Conservation (phyloP, 1,140 invertebrate species). For the Pogonognathellus flavescens region DNA sequence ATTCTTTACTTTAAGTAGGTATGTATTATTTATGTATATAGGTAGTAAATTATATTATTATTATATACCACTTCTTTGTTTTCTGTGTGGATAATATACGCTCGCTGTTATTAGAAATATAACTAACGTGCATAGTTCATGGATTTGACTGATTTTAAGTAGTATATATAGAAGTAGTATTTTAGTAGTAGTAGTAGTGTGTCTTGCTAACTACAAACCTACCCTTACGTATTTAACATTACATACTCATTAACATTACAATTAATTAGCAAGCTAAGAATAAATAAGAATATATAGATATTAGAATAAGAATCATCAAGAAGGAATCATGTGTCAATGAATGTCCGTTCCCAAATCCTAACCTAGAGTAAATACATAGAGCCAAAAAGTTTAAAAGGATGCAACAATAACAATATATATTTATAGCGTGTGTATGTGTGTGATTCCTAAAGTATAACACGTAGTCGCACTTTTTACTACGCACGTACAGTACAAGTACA, state of each 20-base stretch:
- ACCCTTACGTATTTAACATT: too few relatives aligned
- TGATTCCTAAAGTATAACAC: not conserved
- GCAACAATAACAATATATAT: not conserved
- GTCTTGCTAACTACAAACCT: too few relatives aligned
- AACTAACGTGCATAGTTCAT: constrained; percentile 18
- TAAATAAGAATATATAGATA: constrained; percentile 33
- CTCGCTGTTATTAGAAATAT: too few relatives aligned
- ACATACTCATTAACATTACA: not conserved
- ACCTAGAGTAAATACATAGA: constrained; percentile 3
- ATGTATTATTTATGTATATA: not conserved
- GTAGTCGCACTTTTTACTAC: not conserved
- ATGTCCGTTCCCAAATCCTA: constrained; percentile 48
- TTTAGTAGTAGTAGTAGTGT: not conserved
- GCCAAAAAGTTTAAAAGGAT: not conserved
- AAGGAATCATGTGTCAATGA: constrained; percentile 44
- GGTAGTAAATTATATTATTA: constrained; percentile 18
- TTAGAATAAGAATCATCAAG: constrained; percentile 44
- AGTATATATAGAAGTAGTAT: not conserved
- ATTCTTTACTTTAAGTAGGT: not conserved
- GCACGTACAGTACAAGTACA: not conserved
- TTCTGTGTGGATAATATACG: not conserved
- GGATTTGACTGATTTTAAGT: constrained; percentile 19
- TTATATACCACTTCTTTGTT: not conserved
- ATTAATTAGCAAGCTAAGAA: constrained; percentile 39
- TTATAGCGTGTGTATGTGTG: not conserved